These are phyloP conservation scores for Tiliqua scincoides DNA, from an alignment of 2,113 vertebrate species.

Conservation along the genomic window DNA sequence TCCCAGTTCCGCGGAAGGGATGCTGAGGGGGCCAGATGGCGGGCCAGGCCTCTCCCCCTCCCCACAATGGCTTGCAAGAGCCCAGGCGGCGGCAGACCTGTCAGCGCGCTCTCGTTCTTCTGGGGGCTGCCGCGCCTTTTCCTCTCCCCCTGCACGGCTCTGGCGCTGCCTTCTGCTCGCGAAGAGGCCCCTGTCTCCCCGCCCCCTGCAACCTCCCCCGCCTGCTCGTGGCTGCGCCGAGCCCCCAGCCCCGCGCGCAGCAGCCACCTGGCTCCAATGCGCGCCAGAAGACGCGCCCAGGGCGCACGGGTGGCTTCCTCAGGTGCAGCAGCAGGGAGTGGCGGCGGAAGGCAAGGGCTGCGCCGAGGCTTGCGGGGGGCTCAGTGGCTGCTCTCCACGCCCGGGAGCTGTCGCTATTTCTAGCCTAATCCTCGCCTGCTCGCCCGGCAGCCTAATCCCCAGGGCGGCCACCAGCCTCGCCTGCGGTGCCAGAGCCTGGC, in stretches of 20 bases:
- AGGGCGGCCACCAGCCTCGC: not conserved
- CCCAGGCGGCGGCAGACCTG: constrained; percentile 44
- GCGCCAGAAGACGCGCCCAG: constrained; percentile 13
- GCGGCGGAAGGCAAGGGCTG: not conserved
- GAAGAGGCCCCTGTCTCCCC: constrained; percentile 31
- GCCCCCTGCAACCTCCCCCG: constrained; percentile 41
- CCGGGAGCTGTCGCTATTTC: constrained; percentile 31
- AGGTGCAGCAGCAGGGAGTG: constrained; percentile 4
- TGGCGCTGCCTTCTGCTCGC: not conserved
- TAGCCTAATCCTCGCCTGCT: not conserved
- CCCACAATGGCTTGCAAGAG: not conserved
- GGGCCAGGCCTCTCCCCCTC: not conserved
- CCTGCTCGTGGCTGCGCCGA: not conserved
- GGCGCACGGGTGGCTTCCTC: not conserved
- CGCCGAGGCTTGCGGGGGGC: not conserved
- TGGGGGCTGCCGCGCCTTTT: constrained; percentile 33
- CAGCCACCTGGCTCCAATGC: not conserved
- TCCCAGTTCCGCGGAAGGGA: not conserved
- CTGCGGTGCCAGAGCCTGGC: not conserved
- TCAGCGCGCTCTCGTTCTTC: constrained; percentile 40
- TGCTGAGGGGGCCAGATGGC: not conserved
- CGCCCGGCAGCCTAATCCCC: constrained; percentile 20
- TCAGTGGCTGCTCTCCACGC: not conserved
- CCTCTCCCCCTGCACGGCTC: not conserved
- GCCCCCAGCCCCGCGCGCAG: not conserved